phyloP scores from a whole-genome alignment of 2,888 invertebrate species.

The Pristionchus maxplancki region DNA sequence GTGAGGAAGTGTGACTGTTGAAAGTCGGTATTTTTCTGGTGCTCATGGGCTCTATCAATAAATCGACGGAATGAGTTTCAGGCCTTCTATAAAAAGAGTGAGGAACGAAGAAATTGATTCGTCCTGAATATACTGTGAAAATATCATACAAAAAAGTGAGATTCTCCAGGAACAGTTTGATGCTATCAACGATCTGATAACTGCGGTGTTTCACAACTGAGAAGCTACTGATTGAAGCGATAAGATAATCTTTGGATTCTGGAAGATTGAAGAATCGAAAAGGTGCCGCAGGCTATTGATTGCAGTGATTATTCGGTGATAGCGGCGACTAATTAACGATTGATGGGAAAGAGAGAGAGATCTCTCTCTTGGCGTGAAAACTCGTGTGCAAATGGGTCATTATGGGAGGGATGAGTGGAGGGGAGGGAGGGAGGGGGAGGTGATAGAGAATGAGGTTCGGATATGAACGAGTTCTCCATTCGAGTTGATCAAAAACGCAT shows the following conservation, averaged over 20 bases:
- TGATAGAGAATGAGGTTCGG: background rate
- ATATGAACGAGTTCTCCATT: background rate
- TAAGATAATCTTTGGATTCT: background rate
- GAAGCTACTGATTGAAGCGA: background rate
- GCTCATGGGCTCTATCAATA: background rate
- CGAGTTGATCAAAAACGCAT: background rate
- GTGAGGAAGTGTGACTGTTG: background rate
- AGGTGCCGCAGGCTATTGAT: background rate
- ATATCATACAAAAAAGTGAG: too few species aligned
- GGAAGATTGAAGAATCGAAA: background rate
- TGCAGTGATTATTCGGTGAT: background rate
- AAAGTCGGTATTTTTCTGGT: background rate
- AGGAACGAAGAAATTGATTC: background rate
- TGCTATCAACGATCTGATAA: background rate
- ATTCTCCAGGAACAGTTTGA: background rate
- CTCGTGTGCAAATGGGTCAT: slow-evolving; percentile 45
- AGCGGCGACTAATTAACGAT: background rate
- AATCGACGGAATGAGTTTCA: background rate
- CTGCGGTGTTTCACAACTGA: background rate
- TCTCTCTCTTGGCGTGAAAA: background rate
- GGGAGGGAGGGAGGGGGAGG: background rate
- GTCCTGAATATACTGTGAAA: background rate
- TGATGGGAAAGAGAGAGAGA: background rate
- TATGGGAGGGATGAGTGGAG: background rate
- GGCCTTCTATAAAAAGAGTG: background rate